Base-by-base conservation (phyloP, 2,888 invertebrate genomes). In the Cantharis flavilabris region DNA sequence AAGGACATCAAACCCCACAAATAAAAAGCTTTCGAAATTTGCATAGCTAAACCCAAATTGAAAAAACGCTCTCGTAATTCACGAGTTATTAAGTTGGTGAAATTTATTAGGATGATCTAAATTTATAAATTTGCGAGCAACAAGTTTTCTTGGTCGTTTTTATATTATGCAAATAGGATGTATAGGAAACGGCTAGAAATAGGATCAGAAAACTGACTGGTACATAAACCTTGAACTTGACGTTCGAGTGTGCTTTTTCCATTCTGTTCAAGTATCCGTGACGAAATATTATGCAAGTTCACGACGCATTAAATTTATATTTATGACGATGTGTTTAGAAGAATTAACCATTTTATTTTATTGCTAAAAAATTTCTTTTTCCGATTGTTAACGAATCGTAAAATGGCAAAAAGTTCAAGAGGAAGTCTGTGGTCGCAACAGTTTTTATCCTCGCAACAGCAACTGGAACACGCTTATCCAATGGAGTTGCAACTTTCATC, bases 141-240 rank as follows among this genome's bases (percentile, higher is more conserved):
- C 73, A 73, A 73, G 73, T 73, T 69, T 49, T 73, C 69, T 13
- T 62, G 69, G 69, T 62, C 69, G 30, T 23, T 18, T 49, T 67
- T 30, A 69, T 62, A 73, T 67, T 62, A 71, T 72, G 73, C 28
- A 73, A 73, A 73, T 73, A 16, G 23, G 69, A 30, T 65, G 67
- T 65, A 73, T 73, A 73, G 73, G 73, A 73, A 73, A 30, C 62
- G 73, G 69, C 73, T 73, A 73, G 73, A 73, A 73, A 73, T 73
- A 73, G 73, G 69, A 73, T 69, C 73, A 72, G 72, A 16, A 26
- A 67, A 33, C 65, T 69, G 72, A 69, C 72, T 73, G 14, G 23
- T 73, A 23, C 62, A 33, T 33, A 62, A 62, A 49, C 73, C 73
- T 73, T 73, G 73, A 73, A 73, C 73, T 73, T 73, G 73, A 23